Percentiles rank a stretch among this genome's conserved stretches.
phyloP scores from a whole-genome alignment of 2,113 vertebrate genomes.

The Pseudopipra pipra region DNA sequence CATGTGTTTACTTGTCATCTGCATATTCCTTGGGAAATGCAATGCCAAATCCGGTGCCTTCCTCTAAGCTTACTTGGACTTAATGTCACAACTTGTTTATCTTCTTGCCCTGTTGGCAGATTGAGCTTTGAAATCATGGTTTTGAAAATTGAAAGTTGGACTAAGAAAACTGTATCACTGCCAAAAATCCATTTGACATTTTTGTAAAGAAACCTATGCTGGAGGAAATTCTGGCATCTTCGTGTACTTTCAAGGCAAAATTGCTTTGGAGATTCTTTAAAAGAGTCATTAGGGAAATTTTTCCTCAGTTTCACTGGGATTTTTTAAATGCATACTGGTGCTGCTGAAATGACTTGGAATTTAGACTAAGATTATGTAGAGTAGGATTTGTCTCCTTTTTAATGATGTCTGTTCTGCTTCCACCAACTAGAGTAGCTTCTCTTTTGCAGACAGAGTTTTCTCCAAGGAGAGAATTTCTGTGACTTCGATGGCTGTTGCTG shows the following conservation, averaged over 20 bases:
- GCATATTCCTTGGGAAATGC: neutral
- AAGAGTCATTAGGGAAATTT: neutral
- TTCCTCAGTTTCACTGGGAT: neutral
- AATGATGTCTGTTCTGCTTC: neutral
- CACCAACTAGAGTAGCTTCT: neutral
- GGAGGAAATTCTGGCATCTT: neutral
- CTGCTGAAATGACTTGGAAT: neutral
- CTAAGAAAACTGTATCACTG: neutral
- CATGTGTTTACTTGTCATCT: neutral
- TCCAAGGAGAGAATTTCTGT: neutral
- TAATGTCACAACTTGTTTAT: neutral
- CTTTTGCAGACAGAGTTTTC: neutral
- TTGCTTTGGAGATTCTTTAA: neutral
- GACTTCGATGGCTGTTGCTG: neutral
- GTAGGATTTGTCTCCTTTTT: neutral
- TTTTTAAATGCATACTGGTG: neutral
- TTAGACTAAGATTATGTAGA: neutral
- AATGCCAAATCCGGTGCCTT: neutral
- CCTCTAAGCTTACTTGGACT: neutral
- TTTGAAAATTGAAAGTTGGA: neutral
- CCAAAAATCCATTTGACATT: neutral
- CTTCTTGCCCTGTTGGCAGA: neutral
- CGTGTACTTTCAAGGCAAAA: neutral
- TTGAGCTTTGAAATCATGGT: neutral
- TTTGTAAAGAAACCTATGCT: neutral